Conservation (phyloP, 1,140 invertebrate species). For the Pogonognathellus flavescens region DNA sequence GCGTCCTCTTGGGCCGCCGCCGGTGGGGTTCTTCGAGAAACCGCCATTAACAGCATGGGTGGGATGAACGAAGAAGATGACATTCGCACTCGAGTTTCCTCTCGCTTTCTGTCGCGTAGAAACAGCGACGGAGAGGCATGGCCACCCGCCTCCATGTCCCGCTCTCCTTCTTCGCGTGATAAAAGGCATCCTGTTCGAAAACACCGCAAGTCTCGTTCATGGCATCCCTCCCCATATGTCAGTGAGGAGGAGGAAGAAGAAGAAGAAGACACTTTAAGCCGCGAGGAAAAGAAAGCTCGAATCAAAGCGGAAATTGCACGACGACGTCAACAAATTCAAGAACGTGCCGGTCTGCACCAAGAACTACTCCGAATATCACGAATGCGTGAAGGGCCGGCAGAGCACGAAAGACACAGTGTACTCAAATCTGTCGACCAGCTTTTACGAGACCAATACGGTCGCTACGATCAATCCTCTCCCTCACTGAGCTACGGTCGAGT, state of each 20-base stretch:
- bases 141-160: conserved; percentile 60
- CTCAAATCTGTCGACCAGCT: conserved; percentile 74
- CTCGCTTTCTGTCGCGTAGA: conserved; percentile 68
- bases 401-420: conserved; percentile 69
- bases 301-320: conserved; percentile 78
- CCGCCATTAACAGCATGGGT: conserved; percentile 71
- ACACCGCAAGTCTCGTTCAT: conserved; percentile 73
- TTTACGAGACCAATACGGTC: conserved; percentile 69
- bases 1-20: conserved; percentile 69
- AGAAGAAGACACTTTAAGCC: conserved; percentile 71
- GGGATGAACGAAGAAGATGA: conserved; percentile 67
- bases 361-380: conserved; percentile 74
- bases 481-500: background rate
- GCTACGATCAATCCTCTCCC: conserved; percentile 47
- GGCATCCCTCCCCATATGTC: conserved; percentile 75
- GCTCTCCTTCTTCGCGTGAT: conserved; percentile 51
- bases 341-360: conserved; percentile 75
- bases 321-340: conserved; percentile 76
- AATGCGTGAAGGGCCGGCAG: conserved; percentile 69
- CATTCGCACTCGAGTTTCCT: conserved; percentile 64
- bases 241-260: conserved; percentile 72
- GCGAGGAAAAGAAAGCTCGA: conserved; percentile 76
- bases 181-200: conserved; percentile 68
- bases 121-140: conserved; percentile 70
- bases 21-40: conserved; percentile 71